Evolutionary conservation across 2,888 invertebrate species (phyloP).

Genomic region (Autographa pulchrina): DNA sequence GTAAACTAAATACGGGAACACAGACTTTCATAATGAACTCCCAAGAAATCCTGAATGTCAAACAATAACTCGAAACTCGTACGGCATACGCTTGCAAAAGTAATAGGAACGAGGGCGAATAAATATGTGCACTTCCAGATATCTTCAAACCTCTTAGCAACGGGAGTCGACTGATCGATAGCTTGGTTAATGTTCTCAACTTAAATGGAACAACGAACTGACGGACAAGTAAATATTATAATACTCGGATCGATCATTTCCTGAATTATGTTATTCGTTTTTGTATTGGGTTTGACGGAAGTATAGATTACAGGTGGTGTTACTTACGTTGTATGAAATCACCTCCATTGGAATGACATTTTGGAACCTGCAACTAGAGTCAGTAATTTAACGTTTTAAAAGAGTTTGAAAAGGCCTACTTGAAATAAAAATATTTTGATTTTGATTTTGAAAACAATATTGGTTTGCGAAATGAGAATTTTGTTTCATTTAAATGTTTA

Average conservation of each 20-base stretch:
- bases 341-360: too few species aligned
- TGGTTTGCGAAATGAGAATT: too few species aligned
- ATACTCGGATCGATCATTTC: slow-evolving; percentile 12
- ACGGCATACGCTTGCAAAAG: background rate
- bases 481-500: too few species aligned
- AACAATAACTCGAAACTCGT: background rate
- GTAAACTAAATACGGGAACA: background rate
- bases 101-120: slow-evolving; percentile 2
- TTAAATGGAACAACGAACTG: background rate
- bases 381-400: too few species aligned
- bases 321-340: background rate
- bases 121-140: slow-evolving; percentile 28
- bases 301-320: slow-evolving; percentile 19
- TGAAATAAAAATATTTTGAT: too few species aligned
- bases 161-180: slow-evolving; percentile 1
- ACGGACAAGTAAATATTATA: slow-evolving; percentile 32
- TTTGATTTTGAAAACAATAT: too few species aligned
- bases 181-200: background rate
- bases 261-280: slow-evolving; percentile 14
- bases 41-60: background rate
- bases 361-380: too few species aligned
- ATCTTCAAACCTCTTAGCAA: slow-evolving; percentile 15
- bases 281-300: slow-evolving; percentile 26
- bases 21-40: too few species aligned
- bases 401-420: too few species aligned